These are phyloP conservation scores for Apaloderma vittatum DNA, from an alignment of 2,113 vertebrate species.

Conservation along the genomic window DNA sequence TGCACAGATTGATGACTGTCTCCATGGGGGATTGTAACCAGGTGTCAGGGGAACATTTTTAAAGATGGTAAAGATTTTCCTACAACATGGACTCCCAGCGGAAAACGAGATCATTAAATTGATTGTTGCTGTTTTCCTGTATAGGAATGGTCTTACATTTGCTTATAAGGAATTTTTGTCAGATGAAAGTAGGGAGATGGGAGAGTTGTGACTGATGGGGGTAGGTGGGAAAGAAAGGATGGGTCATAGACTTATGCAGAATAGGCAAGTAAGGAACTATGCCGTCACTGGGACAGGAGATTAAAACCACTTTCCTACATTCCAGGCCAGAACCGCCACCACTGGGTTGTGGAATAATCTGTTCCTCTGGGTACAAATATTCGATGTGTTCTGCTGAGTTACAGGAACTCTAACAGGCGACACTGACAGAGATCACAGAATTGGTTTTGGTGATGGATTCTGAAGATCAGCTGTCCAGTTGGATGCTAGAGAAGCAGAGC, in stretches of 20 bases:
- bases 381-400: background rate
- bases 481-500: background rate
- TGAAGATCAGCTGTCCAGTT: background rate
- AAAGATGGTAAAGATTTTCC: background rate
- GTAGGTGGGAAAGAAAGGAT: background rate
- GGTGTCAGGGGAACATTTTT: background rate
- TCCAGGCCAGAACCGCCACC: background rate
- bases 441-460: background rate
- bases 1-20: background rate
- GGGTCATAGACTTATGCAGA: background rate
- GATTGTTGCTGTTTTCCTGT: background rate
- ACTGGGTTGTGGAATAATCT: background rate
- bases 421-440: background rate
- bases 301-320: background rate
- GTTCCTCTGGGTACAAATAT: background rate
- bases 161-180: background rate
- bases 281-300: background rate
- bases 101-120: background rate
- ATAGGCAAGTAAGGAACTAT: fast-evolving
- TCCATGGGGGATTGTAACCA: background rate
- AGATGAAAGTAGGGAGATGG: background rate
- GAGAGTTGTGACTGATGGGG: background rate
- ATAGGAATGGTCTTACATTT: background rate
- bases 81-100: background rate
- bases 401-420: background rate